Base-by-base conservation (phyloP, 2,113 vertebrate species). In the Sebastes schlegelii region DNA sequence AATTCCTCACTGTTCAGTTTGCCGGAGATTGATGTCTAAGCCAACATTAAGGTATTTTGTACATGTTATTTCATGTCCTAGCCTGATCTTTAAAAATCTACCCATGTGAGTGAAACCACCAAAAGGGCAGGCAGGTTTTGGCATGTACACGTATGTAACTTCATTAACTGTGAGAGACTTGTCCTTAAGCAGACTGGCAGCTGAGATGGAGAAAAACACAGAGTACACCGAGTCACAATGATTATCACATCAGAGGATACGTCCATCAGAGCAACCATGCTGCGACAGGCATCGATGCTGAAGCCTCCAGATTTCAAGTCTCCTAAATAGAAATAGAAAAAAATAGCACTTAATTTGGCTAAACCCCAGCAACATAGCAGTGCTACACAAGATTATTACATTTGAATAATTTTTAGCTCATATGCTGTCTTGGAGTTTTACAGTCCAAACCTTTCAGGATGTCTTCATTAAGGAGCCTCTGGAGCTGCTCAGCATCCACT, bases 191-290 rank as follows among this genome's bases (percentile, higher is more conserved):
- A 80, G 21, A 57, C 14, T 48, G 10, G 8, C 48, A 55, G 23
- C 0, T 9, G 7, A 51, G 0, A 21, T 40, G 13, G 40, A 57
- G 16, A 16, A 49, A 66, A 45, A 21, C 19, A 6, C 4, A 1
- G 3, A 19, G 9, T 4, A 55, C 4, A 43, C n/a, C 6, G 5
- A 55, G 19, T 63, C 40, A 34, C 34, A 48, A 43, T 42, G 12
- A 16, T 21, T 16, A 10, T 26, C 1, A 5, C 13, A 21, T 8
- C 9, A 19, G 1, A 70, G 93, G 94, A 95, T 95, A 94, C 94
- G 21, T 94, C 94, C 93, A 95, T 94, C 71, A 95, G 57, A 6
- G 94, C 93, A 11, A 95, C 80, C 67, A 95, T 87, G 64, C 94
- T 92, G 71, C 84, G 91, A 76, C 94, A 95, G 62, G 90, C 85